phyloP scores from a whole-genome alignment of 2,113 vertebrate genomes.

The Pteruthius melanotis region DNA sequence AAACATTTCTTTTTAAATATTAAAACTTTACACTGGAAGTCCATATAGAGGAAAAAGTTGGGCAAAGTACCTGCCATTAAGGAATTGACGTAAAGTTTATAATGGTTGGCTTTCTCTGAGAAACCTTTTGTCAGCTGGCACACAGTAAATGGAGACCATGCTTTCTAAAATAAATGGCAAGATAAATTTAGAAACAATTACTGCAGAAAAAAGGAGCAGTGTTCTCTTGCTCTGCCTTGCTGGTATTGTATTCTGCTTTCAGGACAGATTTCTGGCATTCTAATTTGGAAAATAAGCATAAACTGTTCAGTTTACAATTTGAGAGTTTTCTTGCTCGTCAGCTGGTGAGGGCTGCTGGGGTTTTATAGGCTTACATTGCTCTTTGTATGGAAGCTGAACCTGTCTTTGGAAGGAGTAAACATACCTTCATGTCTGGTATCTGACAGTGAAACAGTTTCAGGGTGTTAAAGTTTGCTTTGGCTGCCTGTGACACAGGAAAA shows the following conservation, averaged over 20 bases:
- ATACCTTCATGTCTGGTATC: neutral
- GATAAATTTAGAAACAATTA: constrained; percentile 29
- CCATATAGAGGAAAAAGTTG: neutral
- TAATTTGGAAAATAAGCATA: neutral
- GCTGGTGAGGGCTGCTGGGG: neutral
- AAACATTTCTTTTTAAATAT: neutral
- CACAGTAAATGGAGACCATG: neutral
- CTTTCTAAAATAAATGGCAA: neutral
- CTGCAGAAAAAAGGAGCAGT: neutral
- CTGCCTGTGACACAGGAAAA: neutral
- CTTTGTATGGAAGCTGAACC: neutral
- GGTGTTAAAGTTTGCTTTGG: constrained; percentile 33
- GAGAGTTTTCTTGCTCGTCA: neutral
- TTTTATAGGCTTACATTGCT: too few species aligned
- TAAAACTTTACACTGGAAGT: neutral
- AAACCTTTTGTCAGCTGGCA: constrained; percentile 11
- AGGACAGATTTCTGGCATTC: neutral
- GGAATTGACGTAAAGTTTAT: neutral
- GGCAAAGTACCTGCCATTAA: neutral
- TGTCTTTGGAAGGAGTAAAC: neutral
- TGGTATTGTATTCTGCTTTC: neutral
- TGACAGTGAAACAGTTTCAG: neutral
- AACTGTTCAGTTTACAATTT: neutral
- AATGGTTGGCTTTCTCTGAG: neutral
- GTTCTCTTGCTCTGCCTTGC: neutral